Evolutionary conservation across 2,797 vertebrate species (phyloP).

Genomic region (Siniperca scherzeri): DNA sequence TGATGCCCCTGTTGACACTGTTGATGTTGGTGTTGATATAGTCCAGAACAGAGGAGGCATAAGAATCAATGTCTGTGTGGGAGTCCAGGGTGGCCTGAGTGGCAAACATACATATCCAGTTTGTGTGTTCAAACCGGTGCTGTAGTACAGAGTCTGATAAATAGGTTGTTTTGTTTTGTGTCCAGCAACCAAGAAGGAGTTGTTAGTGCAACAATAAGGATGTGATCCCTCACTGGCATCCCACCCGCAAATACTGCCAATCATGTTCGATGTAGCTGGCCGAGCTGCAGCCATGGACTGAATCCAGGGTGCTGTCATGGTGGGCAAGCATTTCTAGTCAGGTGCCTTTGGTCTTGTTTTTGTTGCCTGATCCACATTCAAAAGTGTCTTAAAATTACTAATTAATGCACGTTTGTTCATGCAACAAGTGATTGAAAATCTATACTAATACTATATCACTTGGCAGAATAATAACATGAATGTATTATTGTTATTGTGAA

Average conservation of each 20-base stretch:
- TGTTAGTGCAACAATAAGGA: conserved; percentile 14
- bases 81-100: too few relatives aligned
- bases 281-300: conserved; percentile 6
- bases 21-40: too few relatives aligned
- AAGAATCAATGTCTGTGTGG: too few relatives aligned
- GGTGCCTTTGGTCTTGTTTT: background rate
- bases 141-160: too few relatives aligned
- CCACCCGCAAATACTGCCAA: conserved; percentile 1
- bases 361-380: background rate
- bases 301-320: background rate
- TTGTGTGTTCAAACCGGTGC: too few relatives aligned
- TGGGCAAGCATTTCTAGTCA: background rate
- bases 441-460: background rate
- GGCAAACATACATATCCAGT: too few relatives aligned
- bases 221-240: conserved; percentile 28
- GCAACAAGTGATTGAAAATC: background rate
- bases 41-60: too few relatives aligned
- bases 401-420: background rate
- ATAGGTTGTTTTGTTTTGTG: background rate
- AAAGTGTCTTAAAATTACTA: background rate
- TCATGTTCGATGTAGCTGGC: conserved; percentile 11
- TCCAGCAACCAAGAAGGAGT: background rate
- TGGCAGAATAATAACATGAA: conserved; percentile 3
- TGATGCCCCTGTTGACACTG: too few relatives aligned
- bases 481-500: background rate